phyloP scores from a whole-genome alignment of 2,888 invertebrate genomes.

The Drosophila algonquin region DNA sequence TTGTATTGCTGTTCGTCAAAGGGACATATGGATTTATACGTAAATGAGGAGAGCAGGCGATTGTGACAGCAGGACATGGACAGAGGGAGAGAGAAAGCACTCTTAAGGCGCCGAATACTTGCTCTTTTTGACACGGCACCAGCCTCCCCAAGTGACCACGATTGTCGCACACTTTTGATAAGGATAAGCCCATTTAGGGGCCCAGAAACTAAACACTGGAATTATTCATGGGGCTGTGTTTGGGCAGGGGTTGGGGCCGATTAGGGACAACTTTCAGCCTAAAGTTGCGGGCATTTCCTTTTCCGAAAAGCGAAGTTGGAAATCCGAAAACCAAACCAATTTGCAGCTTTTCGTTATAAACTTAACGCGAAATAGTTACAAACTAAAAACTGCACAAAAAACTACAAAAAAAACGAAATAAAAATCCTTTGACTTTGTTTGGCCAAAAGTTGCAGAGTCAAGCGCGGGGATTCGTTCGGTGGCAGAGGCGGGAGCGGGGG shows the following conservation, averaged over 20 bases:
- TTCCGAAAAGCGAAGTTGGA: not conserved
- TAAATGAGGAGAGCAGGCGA: too few relatives aligned
- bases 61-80: too few relatives aligned
- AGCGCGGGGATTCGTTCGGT: not conserved
- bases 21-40: too few relatives aligned
- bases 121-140: too few relatives aligned
- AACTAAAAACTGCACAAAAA: constrained; percentile 9
- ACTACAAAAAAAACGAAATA: constrained; percentile 7
- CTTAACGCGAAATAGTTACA: constrained; percentile 60
- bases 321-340: constrained; percentile 60
- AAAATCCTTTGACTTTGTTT: constrained; percentile 42
- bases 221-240: constrained; percentile 15
- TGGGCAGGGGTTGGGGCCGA: not conserved
- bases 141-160: too few relatives aligned
- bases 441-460: constrained; percentile 14
- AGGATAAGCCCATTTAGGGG: constrained; percentile 13
- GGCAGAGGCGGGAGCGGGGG: too few relatives aligned
- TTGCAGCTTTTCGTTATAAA: constrained; percentile 54
- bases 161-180: constrained; percentile 2
- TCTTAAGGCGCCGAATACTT: too few relatives aligned
- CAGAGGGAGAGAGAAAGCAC: too few relatives aligned
- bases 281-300: not conserved
- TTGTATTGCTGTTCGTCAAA: too few relatives aligned
- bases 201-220: constrained; percentile 7
- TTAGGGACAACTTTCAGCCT: not conserved